A percentile compares a stretch with the other conserved stretches of the same genome.
Conservation (phyloP, 2,888 invertebrate species). For the Drosophila rubida region DNA sequence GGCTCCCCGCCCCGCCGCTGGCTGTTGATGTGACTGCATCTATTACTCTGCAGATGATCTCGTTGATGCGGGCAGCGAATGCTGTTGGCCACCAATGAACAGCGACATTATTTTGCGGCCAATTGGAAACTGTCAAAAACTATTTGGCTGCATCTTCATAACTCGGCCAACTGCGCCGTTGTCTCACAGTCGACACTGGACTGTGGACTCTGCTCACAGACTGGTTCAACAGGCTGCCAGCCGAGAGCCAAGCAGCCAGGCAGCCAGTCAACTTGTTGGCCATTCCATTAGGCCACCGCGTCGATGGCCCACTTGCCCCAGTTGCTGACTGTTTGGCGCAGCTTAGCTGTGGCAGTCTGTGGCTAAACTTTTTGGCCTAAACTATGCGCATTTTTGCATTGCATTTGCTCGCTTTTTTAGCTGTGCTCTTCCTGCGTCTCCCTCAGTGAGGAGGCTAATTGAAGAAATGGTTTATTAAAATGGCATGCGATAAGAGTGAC, state of each 20-base stretch:
- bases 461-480: constrained; percentile 77
- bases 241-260: constrained; percentile 1
- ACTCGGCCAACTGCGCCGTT: constrained; percentile 48
- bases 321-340: constrained; percentile 32
- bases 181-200: background rate
- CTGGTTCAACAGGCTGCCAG: constrained; percentile 43
- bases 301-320: constrained; percentile 63
- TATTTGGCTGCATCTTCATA: constrained; percentile 76
- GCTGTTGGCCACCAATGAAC: constrained; percentile 47
- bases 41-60: constrained; percentile 18
- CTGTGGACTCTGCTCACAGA: constrained; percentile 10
- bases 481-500: constrained; percentile 55
- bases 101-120: constrained; percentile 55
- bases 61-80: constrained; percentile 6
- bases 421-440: constrained; percentile 2
- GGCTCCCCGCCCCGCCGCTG: background rate
- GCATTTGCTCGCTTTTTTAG: constrained; percentile 35
- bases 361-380: constrained; percentile 51
- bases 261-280: constrained; percentile 39
- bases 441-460: constrained; percentile 58
- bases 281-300: constrained; percentile 57
- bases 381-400: constrained; percentile 62
- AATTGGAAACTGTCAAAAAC: constrained; percentile 74
- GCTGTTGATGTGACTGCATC: constrained; percentile 29
- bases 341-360: constrained; percentile 14